Base-by-base conservation (phyloP, 2,888 invertebrate genomes). In the Eustalomyia histrio region DNA sequence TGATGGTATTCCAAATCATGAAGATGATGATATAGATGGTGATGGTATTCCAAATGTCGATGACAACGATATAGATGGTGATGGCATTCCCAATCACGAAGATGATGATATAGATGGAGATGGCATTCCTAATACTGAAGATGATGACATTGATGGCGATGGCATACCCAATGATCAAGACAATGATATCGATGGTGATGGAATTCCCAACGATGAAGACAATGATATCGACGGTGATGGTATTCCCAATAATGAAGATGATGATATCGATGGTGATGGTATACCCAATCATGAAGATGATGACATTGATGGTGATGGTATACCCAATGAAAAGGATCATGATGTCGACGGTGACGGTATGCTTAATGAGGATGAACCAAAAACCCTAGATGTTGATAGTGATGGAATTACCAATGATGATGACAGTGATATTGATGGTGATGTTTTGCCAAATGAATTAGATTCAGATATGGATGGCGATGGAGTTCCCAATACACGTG, bases 211-310 rank as follows among this genome's bases (percentile, higher is more conserved):
- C 72, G 61, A 92, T 84, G 91, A 83, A 12, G 84, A 85, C 21
- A 80, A 84, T 71, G 85, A 85, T 21, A 84, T 85, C 12, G 84
- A 92, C 78, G 89, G 91, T 55, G 92, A 92, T 86, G 85, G 85
- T 16, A 80, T 84, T 33, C 83, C 83, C 7, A 85, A 85, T 74
- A 71, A 92, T 84, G 92, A 92, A 17, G 85, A 81, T 91, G 63
- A 64, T 21, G 84, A 85, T 10, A 84, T 85, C n/a, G 84, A 92
- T 80, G 89, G 91, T 61, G 92, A 92, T 86, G 85, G 85, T 16
- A 82, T 84, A 91, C 90, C 58, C 86, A 91, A 81, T 63, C 57
- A 83, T n/a, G 84, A 86, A 17, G 83, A 84, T 18, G 50, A 72
- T 7, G 85, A 85, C 50, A 83, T 85, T 21, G 84, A 84, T 33